Conservation (phyloP, 2,888 invertebrate genomes). For the Laspeyria flexula region DNA sequence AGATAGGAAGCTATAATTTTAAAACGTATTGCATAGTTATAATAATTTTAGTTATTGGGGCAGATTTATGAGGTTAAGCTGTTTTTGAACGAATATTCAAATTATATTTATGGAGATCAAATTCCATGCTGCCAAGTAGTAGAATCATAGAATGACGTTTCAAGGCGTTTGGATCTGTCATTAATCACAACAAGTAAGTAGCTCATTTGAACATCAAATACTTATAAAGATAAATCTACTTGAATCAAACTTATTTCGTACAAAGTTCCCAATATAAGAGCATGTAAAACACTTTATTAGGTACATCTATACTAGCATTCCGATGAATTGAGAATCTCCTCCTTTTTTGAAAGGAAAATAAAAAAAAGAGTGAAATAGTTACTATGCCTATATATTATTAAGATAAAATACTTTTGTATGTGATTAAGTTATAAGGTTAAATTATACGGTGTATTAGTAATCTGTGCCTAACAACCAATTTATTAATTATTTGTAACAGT, state of each 20-base stretch:
- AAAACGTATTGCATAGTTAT: conserved; percentile 21
- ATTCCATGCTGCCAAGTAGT: conserved; percentile 20
- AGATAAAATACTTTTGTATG: too few species aligned
- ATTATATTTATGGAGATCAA: conserved; percentile 31
- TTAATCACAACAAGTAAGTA: conserved; percentile 16
- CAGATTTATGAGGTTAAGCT: conserved; percentile 39
- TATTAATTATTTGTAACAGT: conserved; percentile 14
- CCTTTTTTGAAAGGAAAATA: too few species aligned
- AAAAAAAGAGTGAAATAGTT: too few species aligned
- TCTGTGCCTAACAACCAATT: conserved; percentile 5
- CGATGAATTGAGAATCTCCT: too few species aligned
- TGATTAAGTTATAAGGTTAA: too few species aligned
- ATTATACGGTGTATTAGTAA: background rate
- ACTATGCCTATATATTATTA: too few species aligned
- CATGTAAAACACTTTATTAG: too few species aligned
- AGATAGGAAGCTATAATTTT: conserved; percentile 40
- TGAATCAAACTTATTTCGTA: too few species aligned
- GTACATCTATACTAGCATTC: too few species aligned
- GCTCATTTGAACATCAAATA: conserved; percentile 5
- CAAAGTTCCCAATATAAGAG: too few species aligned
- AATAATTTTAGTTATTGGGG: conserved; percentile 41
- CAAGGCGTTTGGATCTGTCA: conserved; percentile 13
- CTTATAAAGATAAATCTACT: too few species aligned
- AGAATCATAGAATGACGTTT: conserved; percentile 18
- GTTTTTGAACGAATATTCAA: conserved; percentile 12